phyloP scores from a whole-genome alignment of 2,888 invertebrate species.

The Cistogaster globosa region DNA sequence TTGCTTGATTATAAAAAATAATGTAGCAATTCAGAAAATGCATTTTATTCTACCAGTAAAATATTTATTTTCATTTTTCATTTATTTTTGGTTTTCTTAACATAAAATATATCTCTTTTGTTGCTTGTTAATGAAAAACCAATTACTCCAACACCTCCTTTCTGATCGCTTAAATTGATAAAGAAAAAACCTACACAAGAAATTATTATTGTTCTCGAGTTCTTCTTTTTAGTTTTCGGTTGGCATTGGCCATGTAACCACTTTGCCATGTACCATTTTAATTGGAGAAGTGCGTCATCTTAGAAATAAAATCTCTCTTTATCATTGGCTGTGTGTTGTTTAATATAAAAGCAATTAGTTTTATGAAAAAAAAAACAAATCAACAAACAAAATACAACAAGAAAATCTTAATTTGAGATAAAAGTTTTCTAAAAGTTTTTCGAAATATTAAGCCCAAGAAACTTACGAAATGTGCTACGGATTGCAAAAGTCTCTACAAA shows the following conservation, averaged over 20 bases:
- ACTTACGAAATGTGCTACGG: background rate
- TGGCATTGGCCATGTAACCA: background rate
- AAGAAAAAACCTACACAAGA: background rate
- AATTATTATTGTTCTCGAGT: slow-evolving; percentile 28
- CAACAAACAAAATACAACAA: slow-evolving; percentile 10
- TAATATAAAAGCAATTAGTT: slow-evolving; percentile 61
- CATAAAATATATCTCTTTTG: background rate
- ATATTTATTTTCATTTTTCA: no score
- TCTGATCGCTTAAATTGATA: slow-evolving; percentile 35
- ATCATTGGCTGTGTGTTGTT: slow-evolving; percentile 56
- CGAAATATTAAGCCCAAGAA: background rate
- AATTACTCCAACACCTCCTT: slow-evolving; percentile 30
- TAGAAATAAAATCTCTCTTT: background rate
- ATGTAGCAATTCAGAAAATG: no score
- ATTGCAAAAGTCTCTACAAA: background rate
- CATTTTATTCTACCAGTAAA: no score
- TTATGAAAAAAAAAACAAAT: slow-evolving; percentile 33
- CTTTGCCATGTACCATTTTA: slow-evolving; percentile 56
- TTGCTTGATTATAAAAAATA: no score
- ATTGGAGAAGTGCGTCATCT: slow-evolving; percentile 68
- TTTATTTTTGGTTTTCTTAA: no score
- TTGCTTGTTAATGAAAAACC: slow-evolving; percentile 7
- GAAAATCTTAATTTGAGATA: slow-evolving; percentile 60
- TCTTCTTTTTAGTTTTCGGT: background rate
- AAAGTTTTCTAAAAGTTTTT: slow-evolving; percentile 7